phyloP scores from a whole-genome alignment of 2,113 vertebrate species.

The Chloropsis cyanopogon region DNA sequence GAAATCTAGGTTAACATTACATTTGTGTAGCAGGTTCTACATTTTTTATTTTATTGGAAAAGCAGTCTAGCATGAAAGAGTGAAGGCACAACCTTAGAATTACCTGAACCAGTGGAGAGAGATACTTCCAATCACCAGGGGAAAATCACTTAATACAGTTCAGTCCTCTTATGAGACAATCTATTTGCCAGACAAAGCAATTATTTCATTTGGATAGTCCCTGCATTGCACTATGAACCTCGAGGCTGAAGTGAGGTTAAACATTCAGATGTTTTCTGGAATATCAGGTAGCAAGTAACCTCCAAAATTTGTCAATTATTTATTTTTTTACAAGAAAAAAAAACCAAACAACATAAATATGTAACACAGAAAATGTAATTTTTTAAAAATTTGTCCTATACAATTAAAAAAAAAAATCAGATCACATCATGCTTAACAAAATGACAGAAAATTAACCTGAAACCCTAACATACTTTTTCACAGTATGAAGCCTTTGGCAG shows the following conservation, averaged over 20 bases:
- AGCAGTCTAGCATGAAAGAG: slow-evolving; percentile 77
- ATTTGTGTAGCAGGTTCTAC: slow-evolving; percentile 76
- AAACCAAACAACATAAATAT: neutral
- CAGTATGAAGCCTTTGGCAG: neutral
- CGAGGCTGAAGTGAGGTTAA: neutral
- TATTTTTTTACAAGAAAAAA: neutral
- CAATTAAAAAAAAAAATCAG: neutral
- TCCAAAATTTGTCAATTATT: neutral
- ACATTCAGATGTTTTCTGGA: neutral
- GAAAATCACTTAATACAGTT: slow-evolving; percentile 61
- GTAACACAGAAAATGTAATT: neutral
- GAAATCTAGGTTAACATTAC: slow-evolving; percentile 83
- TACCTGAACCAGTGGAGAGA: slow-evolving; percentile 74
- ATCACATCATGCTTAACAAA: neutral
- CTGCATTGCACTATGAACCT: neutral
- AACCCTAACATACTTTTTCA: neutral
- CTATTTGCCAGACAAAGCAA: slow-evolving; percentile 59
- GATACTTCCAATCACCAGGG: slow-evolving; percentile 31
- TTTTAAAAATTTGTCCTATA: neutral
- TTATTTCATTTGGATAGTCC: slow-evolving; percentile 54
- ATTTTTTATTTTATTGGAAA: slow-evolving; percentile 88
- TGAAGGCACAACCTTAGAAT: slow-evolving; percentile 72
- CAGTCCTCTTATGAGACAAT: slow-evolving; percentile 61
- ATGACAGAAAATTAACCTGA: neutral
- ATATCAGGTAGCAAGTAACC: neutral